A percentile compares a stretch with the other conserved stretches of the same genome.
Conservation (phyloP, 2,888 invertebrate species). For the Brassicogethes aeneus region DNA sequence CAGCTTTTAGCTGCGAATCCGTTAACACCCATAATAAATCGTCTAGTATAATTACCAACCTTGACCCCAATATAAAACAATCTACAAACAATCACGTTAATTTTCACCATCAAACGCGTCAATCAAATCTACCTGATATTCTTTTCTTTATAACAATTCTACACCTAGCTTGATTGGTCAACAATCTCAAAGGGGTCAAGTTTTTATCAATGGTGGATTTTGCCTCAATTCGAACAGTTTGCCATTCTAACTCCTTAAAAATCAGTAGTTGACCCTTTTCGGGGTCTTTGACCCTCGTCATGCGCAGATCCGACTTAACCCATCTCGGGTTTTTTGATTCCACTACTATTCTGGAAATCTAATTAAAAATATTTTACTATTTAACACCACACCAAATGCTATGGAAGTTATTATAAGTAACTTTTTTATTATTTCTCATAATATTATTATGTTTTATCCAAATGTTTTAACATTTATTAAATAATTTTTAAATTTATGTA, state of each 20-base stretch:
- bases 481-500: no score
- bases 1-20: slow-evolving; percentile 91
- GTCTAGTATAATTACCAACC: slow-evolving; percentile 86
- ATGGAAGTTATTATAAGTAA: no score
- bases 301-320: slow-evolving; percentile 75
- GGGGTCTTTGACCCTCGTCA: slow-evolving; percentile 86
- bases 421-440: slow-evolving; percentile 1
- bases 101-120: background rate
- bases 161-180: slow-evolving; percentile 91
- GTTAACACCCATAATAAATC: slow-evolving; percentile 96
- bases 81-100: slow-evolving; percentile 48
- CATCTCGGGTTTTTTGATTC: slow-evolving; percentile 92
- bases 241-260: slow-evolving; percentile 97
- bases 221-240: slow-evolving; percentile 92
- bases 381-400: no score
- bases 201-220: slow-evolving; percentile 68
- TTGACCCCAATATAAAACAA: slow-evolving; percentile 86
- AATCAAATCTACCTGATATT: slow-evolving; percentile 55
- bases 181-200: slow-evolving; percentile 80
- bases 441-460: slow-evolving; percentile 5
- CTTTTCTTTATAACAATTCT: slow-evolving; percentile 93
- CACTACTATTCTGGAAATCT: slow-evolving; percentile 88
- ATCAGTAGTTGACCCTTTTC: slow-evolving; percentile 84
- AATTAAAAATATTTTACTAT: slow-evolving; percentile 9
- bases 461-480: no score